Base-by-base conservation (phyloP, 1,140 invertebrate species). In the Drosophila tani region DNA sequence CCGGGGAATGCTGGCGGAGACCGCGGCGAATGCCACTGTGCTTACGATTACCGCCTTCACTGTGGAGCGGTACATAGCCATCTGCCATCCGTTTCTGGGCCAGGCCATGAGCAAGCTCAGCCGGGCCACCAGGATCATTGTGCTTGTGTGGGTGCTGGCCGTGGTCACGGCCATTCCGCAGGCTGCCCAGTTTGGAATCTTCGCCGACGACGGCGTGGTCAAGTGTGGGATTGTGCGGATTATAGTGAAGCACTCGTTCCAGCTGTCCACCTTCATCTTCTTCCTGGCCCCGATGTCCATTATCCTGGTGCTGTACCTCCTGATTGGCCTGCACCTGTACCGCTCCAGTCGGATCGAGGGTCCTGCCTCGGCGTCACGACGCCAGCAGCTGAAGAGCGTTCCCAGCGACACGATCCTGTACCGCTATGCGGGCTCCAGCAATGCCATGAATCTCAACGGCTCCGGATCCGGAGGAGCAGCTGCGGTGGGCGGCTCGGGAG, bases 21-120 rank as follows among this genome's bases (percentile, higher is more conserved):
- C 97, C 5, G 98, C 97, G 0, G 97, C 97, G 2, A 98, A 99
- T 92, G 98, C 98, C 0, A 98, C 98, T 1, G 97, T 99, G 0
- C 94, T 99, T 49, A 98, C 97, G 8, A 98, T 98, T 51, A 97
- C 97, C 0, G 97, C 97, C 3, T 99, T 99, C 93, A 99, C 98
- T 0, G 95, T 98, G 6, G 98, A 99, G 92, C 94, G 98, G 51
- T 99, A 99, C 93, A 95, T 99, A 19, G 98, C 98, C 15, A 99
- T 99, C 76, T 99, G 98, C 93, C 96, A 98, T 92, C 98, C 98
- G 1, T 96, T 99, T 75, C 94, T 97, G 79, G 96, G 97, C 0
- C 97, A 98, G 88, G 97, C 96, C 2, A 96, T 98, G 94, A 97
- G 96, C 0, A 97, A 96, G 60, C 91, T 96, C 4, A 96, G 95